Percentiles rank a stretch among this genome's conserved stretches.
phyloP scores from a whole-genome alignment of 1,140 invertebrate species.

The Octopus bimaculoides region DNA sequence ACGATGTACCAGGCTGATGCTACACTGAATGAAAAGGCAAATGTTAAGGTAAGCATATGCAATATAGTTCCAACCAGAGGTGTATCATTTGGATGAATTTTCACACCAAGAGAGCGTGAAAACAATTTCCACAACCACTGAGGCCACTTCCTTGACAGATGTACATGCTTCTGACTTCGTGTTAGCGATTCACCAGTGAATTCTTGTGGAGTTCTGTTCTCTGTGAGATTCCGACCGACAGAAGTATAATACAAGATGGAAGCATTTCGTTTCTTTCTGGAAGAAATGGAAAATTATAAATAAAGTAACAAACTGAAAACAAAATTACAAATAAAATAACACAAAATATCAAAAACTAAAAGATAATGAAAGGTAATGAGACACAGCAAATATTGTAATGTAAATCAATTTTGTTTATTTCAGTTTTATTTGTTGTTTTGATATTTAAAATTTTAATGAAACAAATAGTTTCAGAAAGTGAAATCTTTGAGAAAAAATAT shows the following conservation, averaged over 20 bases:
- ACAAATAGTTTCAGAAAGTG: too few species aligned
- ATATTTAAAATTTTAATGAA: too few species aligned
- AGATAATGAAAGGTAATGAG: too few species aligned
- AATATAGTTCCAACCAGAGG: constrained; percentile 45
- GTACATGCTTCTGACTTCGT: constrained; percentile 26
- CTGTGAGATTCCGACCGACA: not conserved
- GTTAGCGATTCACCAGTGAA: not conserved
- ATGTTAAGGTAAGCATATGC: constrained; percentile 46
- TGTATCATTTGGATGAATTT: constrained; percentile 26
- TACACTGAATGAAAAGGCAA: constrained; percentile 36
- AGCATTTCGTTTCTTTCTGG: not conserved
- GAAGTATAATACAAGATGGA: not conserved
- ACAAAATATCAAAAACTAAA: too few species aligned
- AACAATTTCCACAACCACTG: constrained; percentile 38
- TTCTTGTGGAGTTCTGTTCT: not conserved
- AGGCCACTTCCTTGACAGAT: constrained; percentile 34
- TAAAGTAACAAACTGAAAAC: too few species aligned
- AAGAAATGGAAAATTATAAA: not conserved
- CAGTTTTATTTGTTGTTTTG: too few species aligned
- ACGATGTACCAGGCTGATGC: constrained; percentile 44
- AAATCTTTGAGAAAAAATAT: too few species aligned
- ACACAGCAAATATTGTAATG: too few species aligned
- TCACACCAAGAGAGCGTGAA: constrained; percentile 36
- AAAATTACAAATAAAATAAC: too few species aligned
- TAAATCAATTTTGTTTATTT: too few species aligned